Evolutionary conservation across 2,888 invertebrate genomes (phyloP).

Genomic region (Antheraea assamensis): DNA sequence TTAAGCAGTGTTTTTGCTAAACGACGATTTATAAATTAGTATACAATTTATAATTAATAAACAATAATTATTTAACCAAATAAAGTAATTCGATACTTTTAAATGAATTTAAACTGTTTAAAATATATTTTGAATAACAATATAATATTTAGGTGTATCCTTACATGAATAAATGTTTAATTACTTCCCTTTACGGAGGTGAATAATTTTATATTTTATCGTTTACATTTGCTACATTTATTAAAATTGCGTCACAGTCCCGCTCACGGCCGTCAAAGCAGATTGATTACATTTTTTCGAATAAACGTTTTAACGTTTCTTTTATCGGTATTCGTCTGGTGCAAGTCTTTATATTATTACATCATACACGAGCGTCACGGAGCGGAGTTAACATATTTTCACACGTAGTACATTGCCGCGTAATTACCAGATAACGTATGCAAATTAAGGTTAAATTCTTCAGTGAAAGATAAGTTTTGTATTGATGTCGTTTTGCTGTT

Average conservation of each 20-base stretch:
- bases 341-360: constrained; percentile 68
- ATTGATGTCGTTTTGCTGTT: constrained; percentile 35
- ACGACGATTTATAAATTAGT: no score
- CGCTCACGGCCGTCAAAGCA: constrained; percentile 31
- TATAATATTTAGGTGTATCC: not conserved
- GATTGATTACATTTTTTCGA: constrained; percentile 40
- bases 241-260: constrained; percentile 24
- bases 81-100: no score
- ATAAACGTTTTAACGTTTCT: constrained; percentile 49
- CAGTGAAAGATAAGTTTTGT: constrained; percentile 57
- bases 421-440: constrained; percentile 34
- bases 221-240: constrained; percentile 21
- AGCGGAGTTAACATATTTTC: constrained; percentile 31
- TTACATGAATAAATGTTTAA: not conserved
- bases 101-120: not conserved
- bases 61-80: no score
- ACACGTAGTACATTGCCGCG: constrained; percentile 54
- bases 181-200: constrained; percentile 20
- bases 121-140: not conserved
- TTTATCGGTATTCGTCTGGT: constrained; percentile 64
- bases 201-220: constrained; percentile 8
- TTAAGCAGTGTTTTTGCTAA: no score
- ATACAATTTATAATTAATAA: no score
- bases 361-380: constrained; percentile 61
- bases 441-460: constrained; percentile 38